Base-by-base conservation (phyloP, 1,140 invertebrate genomes). In the Aphelinus certus region DNA sequence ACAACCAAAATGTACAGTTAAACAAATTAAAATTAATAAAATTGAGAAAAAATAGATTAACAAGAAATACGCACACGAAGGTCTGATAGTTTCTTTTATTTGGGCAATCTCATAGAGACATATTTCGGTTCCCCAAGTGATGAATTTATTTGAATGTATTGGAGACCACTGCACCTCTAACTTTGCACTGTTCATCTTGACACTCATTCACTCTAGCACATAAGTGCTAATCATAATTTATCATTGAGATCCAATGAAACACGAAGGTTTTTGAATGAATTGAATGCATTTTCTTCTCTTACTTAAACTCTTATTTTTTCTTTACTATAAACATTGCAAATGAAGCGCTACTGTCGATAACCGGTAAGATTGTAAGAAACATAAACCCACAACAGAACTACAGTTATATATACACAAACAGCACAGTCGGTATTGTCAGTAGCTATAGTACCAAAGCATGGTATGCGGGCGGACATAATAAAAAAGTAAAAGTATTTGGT, bases 51-150 rank as follows among this genome's bases (percentile, higher is more conserved):
- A 73, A 73, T 56, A 77, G 77, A 70, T 72, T 60, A 55, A 43
- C 47, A 76, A 42, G 57, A 48, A 42, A 7, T 53, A 60, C 89
- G 85, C 88, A 92, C 91, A 90, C 62, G 89, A 87, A 67, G 88
- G 87, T 83, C 89, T 90, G 46, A 88, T 86, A 77, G 86, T 87
- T 76, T 92, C 90, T 83, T 90, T 90, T 45, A 90, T 80, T 70
- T 85, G 87, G 76, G 89, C 90, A 67, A 95, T 90, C 89, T 96
- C 93, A 81, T 96, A 96, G 47, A 96, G 89, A 85, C 90, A 92
- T 80, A 97, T 93, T 82, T 96, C 95, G 62, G 94, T 92, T 42
- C 94, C 94, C 94, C 95, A 96, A 51, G 94, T 93, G 68, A 97
- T 92, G 82, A 96, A 96, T 82, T 94, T 94, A 81, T 95, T 91